Base-by-base conservation (phyloP, 30 jellyfish, hydroid and myxozoan genomes). In the Turritopsis dohrnii region DNA sequence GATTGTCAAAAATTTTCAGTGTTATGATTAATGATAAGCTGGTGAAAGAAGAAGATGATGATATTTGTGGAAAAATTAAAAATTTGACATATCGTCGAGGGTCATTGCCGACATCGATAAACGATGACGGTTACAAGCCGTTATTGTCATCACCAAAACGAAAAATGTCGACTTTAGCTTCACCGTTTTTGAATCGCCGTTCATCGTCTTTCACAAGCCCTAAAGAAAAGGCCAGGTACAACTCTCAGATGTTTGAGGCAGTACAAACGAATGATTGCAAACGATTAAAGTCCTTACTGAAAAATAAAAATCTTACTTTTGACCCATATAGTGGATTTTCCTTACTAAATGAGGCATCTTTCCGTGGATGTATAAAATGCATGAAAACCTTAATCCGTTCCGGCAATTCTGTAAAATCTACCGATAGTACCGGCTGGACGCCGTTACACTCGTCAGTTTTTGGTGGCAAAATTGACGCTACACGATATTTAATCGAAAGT, bases 371-470 rank as follows among this genome's bases (percentile, higher is more conserved):
- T 71, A 18, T 23, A 0, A 75, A 31, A 26, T 75, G 83, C 76
- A 22, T 75, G 7, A 75, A 31, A 29, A 17, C 66, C 0, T 75
- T 75, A 26, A 75, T 23, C 66, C 17, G 66, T 5, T n/a, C 28
- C 17, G 83, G 83, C 16, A 9, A 22, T 75, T 75, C 66, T n/a
- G n/a, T 31, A 22, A 21, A 75, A 5, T 75, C 60, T 7, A 5
- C 60, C 60, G 83, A 75, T 22, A 29, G 41, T 21, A 13, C 26
- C 66, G 83, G 71, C 18, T 75, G 60, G 60, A 75, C 60, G 18
- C 66, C 83, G 60, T 31, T 75, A 29, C 83, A 75, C 22, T 21
- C 83, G 41, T 28, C 83, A 21, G 60, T 75, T 21, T 26, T 75
- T 28, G 28, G 54, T n/a, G 60, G 41, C 8, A n/a, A 75, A 21